phyloP scores from a whole-genome alignment of 2,113 vertebrate genomes.

The Anhinga anhinga region DNA sequence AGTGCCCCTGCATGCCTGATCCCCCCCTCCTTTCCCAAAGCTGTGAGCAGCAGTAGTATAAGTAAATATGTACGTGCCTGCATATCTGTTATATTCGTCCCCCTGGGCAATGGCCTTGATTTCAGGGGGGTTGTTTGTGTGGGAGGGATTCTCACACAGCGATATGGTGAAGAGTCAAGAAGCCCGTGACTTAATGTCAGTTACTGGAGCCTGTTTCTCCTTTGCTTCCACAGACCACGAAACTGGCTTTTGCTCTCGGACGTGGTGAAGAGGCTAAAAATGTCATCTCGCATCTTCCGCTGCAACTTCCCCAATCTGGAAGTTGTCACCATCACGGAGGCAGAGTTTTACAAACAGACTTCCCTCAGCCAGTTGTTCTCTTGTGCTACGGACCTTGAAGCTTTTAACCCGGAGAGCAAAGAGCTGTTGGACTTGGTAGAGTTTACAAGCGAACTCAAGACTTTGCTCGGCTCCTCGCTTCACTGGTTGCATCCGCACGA shows the following conservation, averaged over 20 bases:
- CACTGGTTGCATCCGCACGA: conserved; percentile 82
- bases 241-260: conserved; percentile 95
- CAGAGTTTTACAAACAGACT: conserved; percentile 91
- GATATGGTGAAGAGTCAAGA: accelerated
- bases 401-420: conserved; percentile 90
- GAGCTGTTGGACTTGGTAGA: conserved; percentile 93
- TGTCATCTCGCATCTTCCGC: conserved; percentile 88
- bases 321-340: conserved; percentile 88
- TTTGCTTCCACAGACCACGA: conserved; percentile 77
- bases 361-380: conserved; percentile 91
- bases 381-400: conserved; percentile 87
- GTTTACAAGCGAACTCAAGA: conserved; percentile 88
- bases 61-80: neutral
- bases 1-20: neutral
- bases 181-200: neutral
- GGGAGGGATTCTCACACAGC: neutral
- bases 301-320: conserved; percentile 90
- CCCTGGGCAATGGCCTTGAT: neutral
- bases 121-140: neutral
- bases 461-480: conserved; percentile 87
- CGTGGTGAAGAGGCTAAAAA: conserved; percentile 87
- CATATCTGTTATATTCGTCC: accelerated
- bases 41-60: neutral
- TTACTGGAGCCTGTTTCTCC: neutral
- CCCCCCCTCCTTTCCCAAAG: neutral